Conservation (phyloP, 2,888 invertebrate species). For the Miltochrista miniata region DNA sequence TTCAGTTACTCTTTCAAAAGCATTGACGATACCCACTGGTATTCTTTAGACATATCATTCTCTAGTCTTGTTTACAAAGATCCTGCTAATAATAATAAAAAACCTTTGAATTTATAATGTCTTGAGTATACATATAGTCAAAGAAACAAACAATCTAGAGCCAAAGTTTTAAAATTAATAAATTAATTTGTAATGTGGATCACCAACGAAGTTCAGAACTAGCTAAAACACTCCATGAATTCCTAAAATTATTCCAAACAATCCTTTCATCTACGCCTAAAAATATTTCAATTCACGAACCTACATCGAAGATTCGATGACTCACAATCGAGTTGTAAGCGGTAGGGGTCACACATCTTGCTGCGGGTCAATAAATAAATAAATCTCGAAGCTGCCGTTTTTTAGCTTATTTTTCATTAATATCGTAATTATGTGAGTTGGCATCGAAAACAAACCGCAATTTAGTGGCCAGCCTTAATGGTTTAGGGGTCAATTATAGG, state of each 20-base stretch:
- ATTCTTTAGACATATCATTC: no score
- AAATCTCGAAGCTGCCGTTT: conserved; percentile 70
- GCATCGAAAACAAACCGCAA: conserved; percentile 77
- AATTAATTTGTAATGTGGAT: background rate
- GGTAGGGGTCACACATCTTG: conserved; percentile 44
- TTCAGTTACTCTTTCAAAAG: no score
- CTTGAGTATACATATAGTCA: no score
- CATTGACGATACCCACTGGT: no score
- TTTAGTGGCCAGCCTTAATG: conserved; percentile 70
- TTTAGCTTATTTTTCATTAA: conserved; percentile 72
- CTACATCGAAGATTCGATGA: conserved; percentile 19
- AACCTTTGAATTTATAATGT: no score
- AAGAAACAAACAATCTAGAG: no score
- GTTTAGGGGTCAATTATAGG: conserved; percentile 77
- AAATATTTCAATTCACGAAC: background rate
- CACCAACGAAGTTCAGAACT: background rate
- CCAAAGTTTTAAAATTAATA: no score
- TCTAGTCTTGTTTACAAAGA: no score
- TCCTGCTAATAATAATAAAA: no score
- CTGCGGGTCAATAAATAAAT: conserved; percentile 76
- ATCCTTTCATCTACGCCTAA: background rate
- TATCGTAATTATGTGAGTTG: conserved; percentile 74
- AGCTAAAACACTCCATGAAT: background rate
- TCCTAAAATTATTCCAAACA: background rate
- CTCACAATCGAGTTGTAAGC: conserved; percentile 35